Base-by-base conservation (phyloP, 2,113 vertebrate species). In the Siniperca knerii region DNA sequence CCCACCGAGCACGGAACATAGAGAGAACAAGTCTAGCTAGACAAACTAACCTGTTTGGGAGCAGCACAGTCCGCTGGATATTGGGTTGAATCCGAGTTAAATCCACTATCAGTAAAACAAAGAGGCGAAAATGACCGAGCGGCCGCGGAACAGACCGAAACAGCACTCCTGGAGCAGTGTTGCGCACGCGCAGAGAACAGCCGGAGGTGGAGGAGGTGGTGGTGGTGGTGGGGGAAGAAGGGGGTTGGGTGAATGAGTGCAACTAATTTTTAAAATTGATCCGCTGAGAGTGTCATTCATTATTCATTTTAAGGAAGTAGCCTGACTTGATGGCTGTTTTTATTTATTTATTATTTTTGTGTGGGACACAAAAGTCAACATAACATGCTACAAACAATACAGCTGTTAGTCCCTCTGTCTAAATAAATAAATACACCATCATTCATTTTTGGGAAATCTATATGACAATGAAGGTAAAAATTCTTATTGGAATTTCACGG, bases 51-150 rank as follows among this genome's bases (percentile, higher is more conserved):
- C 96, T 96, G 95, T 92, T 90, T 65, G 79, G 82, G 86, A 90
- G 90, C 91, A 87, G 87, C 92, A 55, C 90, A 71, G 94, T 95
- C 94, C 92, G 94, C 90, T 89, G 92, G 95, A 92, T 94, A 90
- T 90, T 75, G 92, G 92, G 82, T 86, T 85, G 94, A 93, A 95
- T 94, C 94, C 95, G 94, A 96, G 94, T 96, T 96, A 95, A 96
- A 96, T 95, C 94, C 95, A 96, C 96, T 93, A 95, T 89, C 94
- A 83, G 94, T 96, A 96, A 95, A 96, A 96, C 96, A 96, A 96
- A 96, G 96, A 96, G 96, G 95, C 96, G 96, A 96, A 96, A 95
- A 96, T 95, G 89, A 94, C 93, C 96, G 96, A 96, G 93, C 91
- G 92, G 91, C 94, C 92, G 94, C 96, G 94, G 95, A 95, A 96